These are phyloP conservation scores for Macrosteles quadrilineatus DNA, from an alignment of 1,140 invertebrate genomes.

Conservation along the genomic window DNA sequence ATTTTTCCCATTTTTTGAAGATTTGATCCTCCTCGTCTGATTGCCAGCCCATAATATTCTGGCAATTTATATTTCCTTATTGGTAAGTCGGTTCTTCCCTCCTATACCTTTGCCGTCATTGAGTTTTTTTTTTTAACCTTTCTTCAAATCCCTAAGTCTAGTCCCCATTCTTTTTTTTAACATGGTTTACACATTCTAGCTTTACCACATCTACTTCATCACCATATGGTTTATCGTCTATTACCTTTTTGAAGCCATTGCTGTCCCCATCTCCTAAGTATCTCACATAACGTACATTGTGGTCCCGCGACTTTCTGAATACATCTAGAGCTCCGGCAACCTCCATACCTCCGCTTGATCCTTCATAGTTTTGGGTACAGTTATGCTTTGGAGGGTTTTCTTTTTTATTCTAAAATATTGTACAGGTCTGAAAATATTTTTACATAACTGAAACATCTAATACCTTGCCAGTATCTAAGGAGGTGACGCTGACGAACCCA, in stretches of 20 bases:
- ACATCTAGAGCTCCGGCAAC: too few relatives aligned
- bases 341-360: too few relatives aligned
- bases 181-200: conserved; percentile 34
- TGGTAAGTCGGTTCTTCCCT: neutral
- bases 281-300: too few relatives aligned
- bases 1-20: conserved; percentile 27
- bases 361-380: too few relatives aligned
- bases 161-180: conserved; percentile 28
- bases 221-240: conserved; percentile 26
- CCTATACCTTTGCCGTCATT: conserved; percentile 18
- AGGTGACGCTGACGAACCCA: conserved; percentile 11
- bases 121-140: neutral
- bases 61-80: conserved; percentile 9
- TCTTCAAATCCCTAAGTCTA: conserved; percentile 2
- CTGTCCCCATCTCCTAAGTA: too few relatives aligned
- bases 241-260: too few relatives aligned
- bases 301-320: too few relatives aligned
- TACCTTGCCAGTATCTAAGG: neutral
- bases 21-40: conserved; percentile 4
- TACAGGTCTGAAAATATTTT: too few relatives aligned
- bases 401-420: too few relatives aligned
- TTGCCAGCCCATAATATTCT: conserved; percentile 26
- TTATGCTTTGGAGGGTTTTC: too few relatives aligned
- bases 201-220: conserved; percentile 31
- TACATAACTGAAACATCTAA: too few relatives aligned